phyloP scores from a whole-genome alignment of 2,113 vertebrate species.

The Craseonycteris thonglongyai region DNA sequence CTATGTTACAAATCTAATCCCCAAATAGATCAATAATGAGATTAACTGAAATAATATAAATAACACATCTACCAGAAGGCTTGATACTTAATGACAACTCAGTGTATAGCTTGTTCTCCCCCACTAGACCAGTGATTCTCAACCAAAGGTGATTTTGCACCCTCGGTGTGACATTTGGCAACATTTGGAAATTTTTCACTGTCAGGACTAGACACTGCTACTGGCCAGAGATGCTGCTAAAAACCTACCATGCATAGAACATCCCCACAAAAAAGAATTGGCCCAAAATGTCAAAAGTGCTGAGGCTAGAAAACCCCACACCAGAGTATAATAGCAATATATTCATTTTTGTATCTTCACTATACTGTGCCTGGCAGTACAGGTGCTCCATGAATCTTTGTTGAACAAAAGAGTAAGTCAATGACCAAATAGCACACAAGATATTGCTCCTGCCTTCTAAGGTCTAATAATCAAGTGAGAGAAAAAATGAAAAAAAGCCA shows the following conservation, averaged over 20 bases:
- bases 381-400: neutral
- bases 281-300: neutral
- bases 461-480: neutral
- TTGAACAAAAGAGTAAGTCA: neutral
- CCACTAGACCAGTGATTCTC: neutral
- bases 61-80: neutral
- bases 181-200: neutral
- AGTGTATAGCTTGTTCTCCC: neutral
- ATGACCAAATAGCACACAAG: neutral
- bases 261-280: neutral
- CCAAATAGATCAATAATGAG: neutral
- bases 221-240: neutral
- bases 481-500: neutral
- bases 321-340: neutral
- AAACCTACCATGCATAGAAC: neutral
- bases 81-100: neutral
- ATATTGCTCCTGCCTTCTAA: neutral
- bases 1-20: neutral
- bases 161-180: neutral
- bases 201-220: neutral
- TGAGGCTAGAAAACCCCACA: neutral
- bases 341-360: neutral
- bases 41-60: neutral
- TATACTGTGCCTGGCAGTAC: neutral
- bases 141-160: neutral